phyloP scores from a whole-genome alignment of 2,888 invertebrate genomes.

The Drosophila crucigera region DNA sequence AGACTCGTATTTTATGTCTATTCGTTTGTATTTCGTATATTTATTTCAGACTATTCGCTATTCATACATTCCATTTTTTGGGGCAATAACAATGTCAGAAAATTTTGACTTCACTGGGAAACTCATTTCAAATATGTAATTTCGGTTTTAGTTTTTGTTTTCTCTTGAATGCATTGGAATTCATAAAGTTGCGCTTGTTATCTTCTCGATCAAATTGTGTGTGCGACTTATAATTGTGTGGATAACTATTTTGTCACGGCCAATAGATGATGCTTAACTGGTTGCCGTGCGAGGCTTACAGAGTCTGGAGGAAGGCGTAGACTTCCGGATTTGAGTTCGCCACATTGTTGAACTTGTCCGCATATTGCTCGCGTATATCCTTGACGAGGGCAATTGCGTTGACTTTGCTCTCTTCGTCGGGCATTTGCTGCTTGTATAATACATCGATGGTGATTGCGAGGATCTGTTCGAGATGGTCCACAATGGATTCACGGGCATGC shows the following conservation, averaged over 20 bases:
- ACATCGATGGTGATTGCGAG: conserved; percentile 87
- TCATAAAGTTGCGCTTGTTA: conserved; percentile 7
- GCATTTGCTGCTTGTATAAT: conserved; percentile 87
- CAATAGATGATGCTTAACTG: neutral
- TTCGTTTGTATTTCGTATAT: conserved; percentile 33
- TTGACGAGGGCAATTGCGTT: conserved; percentile 86
- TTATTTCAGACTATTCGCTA: conserved; percentile 57
- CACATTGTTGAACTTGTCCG: conserved; percentile 86
- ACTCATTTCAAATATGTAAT: conserved; percentile 6
- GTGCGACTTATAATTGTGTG: conserved; percentile 4
- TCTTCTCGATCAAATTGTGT: conserved; percentile 7
- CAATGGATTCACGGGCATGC: conserved; percentile 87
- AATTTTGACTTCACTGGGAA: conserved; percentile 27
- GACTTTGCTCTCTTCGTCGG: conserved; percentile 71
- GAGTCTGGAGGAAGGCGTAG: conserved; percentile 77
- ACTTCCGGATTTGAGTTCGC: conserved; percentile 83
- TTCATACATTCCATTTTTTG: conserved; percentile 27
- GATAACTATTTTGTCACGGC: conserved; percentile 1
- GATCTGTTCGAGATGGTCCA: conserved; percentile 86
- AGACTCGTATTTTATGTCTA: neutral
- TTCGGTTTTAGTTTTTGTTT: neutral
- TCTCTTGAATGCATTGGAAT: conserved; percentile 21
- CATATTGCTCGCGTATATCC: conserved; percentile 87
- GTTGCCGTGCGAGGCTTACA: conserved; percentile 54
- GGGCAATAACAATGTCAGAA: conserved; percentile 22